Conservation (phyloP, 2,797 vertebrate genomes). For the Sciaenops ocellatus region DNA sequence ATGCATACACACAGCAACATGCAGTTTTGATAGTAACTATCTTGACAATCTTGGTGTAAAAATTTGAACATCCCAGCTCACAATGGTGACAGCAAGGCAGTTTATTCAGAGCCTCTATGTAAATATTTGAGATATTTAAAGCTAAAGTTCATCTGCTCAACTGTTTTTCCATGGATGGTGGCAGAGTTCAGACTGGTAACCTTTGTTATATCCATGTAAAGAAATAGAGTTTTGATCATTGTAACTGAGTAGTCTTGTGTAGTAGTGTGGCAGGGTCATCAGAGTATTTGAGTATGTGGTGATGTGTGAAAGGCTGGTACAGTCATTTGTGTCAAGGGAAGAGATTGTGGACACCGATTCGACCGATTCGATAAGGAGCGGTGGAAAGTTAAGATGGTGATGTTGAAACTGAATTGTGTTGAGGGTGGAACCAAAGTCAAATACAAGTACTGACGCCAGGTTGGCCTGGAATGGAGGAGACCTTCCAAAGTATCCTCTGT, state of each 20-base stretch:
- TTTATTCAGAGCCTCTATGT: neutral
- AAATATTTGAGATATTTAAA: neutral
- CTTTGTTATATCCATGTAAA: too few relatives aligned
- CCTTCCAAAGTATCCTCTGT: neutral
- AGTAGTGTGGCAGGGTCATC: neutral
- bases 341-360: too few relatives aligned
- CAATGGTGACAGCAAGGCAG: neutral
- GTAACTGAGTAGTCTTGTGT: neutral
- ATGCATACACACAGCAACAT: neutral
- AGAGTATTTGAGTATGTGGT: neutral
- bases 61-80: neutral
- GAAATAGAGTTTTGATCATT: neutral
- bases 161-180: neutral
- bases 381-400: neutral
- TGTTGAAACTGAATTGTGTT: neutral
- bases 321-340: neutral
- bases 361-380: too few relatives aligned
- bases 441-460: neutral
- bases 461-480: neutral
- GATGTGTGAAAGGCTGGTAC: neutral
- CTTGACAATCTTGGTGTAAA: neutral
- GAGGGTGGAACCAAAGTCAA: neutral
- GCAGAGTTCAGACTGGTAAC: neutral
- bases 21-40: neutral
- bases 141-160: neutral